Conservation (phyloP, 2,888 invertebrate species). For the Phragmatobia fuliginosa region DNA sequence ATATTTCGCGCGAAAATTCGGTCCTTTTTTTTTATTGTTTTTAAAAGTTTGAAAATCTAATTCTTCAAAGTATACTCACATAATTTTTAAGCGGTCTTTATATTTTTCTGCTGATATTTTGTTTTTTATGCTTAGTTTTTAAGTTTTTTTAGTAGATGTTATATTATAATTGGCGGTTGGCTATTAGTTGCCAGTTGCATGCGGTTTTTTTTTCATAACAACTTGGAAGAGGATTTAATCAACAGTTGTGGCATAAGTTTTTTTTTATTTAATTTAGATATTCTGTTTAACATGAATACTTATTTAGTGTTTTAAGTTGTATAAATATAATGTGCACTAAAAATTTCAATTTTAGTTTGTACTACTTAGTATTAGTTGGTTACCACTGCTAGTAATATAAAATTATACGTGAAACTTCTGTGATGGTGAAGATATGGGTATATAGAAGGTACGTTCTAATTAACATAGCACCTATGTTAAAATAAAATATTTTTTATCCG, state of each 20-base stretch:
- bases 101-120: constrained; percentile 10
- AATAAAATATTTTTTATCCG: background rate
- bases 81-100: background rate
- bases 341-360: background rate
- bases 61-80: background rate
- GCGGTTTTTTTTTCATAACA: constrained; percentile 19
- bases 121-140: background rate
- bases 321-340: background rate
- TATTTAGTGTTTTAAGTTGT: background rate
- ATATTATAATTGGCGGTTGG: constrained; percentile 16
- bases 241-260: constrained; percentile 22
- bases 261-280: constrained; percentile 16
- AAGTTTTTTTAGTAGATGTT: constrained; percentile 10
- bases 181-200: constrained; percentile 21
- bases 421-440: background rate
- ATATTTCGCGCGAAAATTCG: background rate
- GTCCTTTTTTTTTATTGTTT: background rate
- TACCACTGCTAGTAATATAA: background rate
- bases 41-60: background rate
- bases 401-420: background rate
- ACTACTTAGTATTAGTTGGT: background rate
- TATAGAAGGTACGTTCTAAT: constrained; percentile 2
- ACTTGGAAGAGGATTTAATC: constrained; percentile 29
- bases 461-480: background rate
- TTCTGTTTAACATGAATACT: background rate